phyloP scores from a whole-genome alignment of 1,140 invertebrate species.

The Tetramorium parvispinum region DNA sequence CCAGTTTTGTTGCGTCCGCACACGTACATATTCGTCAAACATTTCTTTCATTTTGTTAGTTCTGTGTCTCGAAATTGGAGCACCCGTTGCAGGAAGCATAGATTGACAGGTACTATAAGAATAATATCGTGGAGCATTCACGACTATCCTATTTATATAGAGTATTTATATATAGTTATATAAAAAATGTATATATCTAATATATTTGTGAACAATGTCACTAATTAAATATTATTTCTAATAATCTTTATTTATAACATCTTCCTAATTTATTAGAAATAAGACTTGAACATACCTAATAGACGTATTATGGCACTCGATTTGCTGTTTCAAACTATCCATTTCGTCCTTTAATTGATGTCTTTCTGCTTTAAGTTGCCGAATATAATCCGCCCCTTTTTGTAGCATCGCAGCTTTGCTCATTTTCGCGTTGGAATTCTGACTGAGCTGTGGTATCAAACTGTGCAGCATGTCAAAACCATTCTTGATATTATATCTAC shows the following conservation, averaged over 20 bases:
- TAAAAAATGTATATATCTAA: neutral
- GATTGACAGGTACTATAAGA: conserved; percentile 94
- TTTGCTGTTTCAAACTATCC: conserved; percentile 93
- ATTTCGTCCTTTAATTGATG: conserved; percentile 96
- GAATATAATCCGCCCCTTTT: conserved; percentile 98
- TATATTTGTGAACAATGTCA: neutral
- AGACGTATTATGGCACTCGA: conserved; percentile 95
- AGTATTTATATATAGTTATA: neutral
- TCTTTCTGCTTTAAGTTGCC: conserved; percentile 94
- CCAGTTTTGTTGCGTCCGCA: conserved; percentile 96
- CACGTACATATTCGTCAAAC: conserved; percentile 96
- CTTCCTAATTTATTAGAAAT: neutral
- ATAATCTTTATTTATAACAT: conserved; percentile 5
- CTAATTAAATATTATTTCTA: neutral
- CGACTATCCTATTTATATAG: conserved; percentile 29
- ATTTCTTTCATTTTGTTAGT: conserved; percentile 97
- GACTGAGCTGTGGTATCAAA: conserved; percentile 96
- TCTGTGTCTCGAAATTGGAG: conserved; percentile 95
- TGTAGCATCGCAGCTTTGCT: conserved; percentile 98
- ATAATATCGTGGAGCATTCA: conserved; percentile 27
- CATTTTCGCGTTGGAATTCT: conserved; percentile 96
- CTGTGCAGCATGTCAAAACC: conserved; percentile 97
- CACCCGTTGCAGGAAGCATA: conserved; percentile 97
- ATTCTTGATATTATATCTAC: conserved; percentile 98
- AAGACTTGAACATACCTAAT: conserved; percentile 89